Percentiles rank a stretch among this genome's conserved stretches.
Conservation (phyloP, 2,113 vertebrate genomes). For the Atractosteus spatula region DNA sequence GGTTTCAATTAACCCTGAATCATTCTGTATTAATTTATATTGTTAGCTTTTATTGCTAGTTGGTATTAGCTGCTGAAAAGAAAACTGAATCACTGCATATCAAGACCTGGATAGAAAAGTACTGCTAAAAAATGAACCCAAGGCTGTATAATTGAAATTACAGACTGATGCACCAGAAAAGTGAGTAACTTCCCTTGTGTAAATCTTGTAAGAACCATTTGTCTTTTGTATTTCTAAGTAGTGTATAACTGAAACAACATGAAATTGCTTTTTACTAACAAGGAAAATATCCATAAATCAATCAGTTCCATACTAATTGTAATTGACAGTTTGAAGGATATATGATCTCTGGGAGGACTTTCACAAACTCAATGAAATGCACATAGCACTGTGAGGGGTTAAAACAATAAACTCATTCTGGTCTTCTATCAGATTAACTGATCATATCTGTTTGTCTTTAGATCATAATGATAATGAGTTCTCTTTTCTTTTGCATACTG, state of each 20-base stretch:
- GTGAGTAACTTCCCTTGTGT: background rate
- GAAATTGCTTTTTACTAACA: slow-evolving; percentile 22
- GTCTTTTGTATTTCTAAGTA: background rate
- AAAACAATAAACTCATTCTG: background rate
- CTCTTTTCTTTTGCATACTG: background rate
- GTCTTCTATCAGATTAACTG: background rate
- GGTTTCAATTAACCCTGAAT: too few species aligned
- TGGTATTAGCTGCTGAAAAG: too few species aligned
- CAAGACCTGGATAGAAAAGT: too few species aligned
- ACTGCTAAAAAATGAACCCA: too few species aligned
- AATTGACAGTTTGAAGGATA: slow-evolving; percentile 1
- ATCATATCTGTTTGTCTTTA: background rate
- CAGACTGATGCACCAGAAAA: too few species aligned
- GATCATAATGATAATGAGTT: background rate
- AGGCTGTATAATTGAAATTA: too few species aligned
- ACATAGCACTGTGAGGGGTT: background rate
- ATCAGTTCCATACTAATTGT: slow-evolving; percentile 3
- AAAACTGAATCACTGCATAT: too few species aligned
- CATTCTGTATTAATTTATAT: too few species aligned
- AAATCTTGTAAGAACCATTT: background rate
- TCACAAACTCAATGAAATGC: slow-evolving; percentile 18
- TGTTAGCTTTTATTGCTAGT: too few species aligned
- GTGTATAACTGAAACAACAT: slow-evolving; percentile 15
- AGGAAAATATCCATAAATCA: slow-evolving; percentile 19
- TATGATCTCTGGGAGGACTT: slow-evolving; percentile 13